Conservation (phyloP, 2,888 invertebrate species). For the Pasiphila rectangulata region DNA sequence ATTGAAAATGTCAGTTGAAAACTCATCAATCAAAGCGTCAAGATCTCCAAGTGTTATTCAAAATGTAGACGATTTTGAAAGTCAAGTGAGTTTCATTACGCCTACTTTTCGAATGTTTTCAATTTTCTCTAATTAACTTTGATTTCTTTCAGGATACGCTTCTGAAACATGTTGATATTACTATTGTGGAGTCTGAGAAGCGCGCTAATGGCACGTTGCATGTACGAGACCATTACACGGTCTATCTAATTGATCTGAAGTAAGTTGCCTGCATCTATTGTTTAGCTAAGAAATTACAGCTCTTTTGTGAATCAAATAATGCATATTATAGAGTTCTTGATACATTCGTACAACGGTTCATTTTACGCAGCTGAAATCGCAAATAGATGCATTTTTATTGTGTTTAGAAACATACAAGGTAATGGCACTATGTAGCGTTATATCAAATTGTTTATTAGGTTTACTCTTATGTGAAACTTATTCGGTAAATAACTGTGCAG, state of each 20-base stretch:
- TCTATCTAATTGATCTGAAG: conserved; percentile 89
- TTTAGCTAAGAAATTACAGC: conserved; percentile 46
- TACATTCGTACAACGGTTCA: not conserved
- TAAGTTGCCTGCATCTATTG: conserved; percentile 66
- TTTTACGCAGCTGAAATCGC: not conserved
- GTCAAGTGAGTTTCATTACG: conserved; percentile 59
- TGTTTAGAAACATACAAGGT: no score
- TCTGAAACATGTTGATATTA: conserved; percentile 86
- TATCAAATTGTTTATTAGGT: no score
- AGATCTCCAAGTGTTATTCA: conserved; percentile 56
- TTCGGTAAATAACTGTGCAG: no score
- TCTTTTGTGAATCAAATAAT: conserved; percentile 40
- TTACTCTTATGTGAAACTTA: not conserved
- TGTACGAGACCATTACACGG: conserved; percentile 88
- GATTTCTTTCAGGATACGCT: conserved; percentile 81
- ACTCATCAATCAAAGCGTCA: conserved; percentile 57
- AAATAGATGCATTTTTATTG: not conserved
- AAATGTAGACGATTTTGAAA: conserved; percentile 64
- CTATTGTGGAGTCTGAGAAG: conserved; percentile 88
- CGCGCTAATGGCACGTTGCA: conserved; percentile 87
- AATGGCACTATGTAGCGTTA: no score
- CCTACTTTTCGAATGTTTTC: conserved; percentile 50
- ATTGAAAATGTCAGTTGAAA: conserved; percentile 54
- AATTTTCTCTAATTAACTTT: conserved; percentile 25
- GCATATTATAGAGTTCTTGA: conserved; percentile 21